A percentile compares a stretch with the other conserved stretches of the same genome.
Conservation (phyloP, 2,113 vertebrate genomes). For the Dromaius novaehollandiae region DNA sequence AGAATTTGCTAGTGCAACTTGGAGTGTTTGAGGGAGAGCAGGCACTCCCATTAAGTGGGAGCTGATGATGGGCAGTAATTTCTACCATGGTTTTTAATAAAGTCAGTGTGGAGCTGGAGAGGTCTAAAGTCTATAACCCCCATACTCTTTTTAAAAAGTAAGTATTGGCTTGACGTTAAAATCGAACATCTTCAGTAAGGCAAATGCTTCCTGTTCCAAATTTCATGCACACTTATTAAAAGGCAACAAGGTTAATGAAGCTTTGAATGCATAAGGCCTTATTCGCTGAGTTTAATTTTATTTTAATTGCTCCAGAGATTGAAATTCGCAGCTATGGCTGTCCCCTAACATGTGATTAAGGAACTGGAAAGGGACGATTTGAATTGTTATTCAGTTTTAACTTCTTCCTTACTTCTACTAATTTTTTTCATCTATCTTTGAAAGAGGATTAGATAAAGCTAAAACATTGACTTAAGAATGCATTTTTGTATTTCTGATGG, state of each 20-base stretch:
- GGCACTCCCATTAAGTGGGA: neutral
- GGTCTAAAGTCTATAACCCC: neutral
- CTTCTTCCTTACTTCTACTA: neutral
- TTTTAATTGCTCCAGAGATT: slow-evolving; percentile 73
- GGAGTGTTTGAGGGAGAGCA: neutral
- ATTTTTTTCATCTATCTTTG: neutral
- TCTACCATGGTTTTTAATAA: neutral
- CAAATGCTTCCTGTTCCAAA: slow-evolving; percentile 33
- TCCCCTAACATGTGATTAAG: slow-evolving; percentile 47
- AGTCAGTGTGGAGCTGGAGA: neutral
- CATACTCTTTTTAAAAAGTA: neutral
- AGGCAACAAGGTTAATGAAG: slow-evolving; percentile 70
- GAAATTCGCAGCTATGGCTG: slow-evolving; percentile 40
- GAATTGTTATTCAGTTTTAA: neutral
- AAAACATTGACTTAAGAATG: too few relatives aligned
- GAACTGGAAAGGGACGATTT: slow-evolving; percentile 21
- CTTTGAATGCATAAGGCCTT: slow-evolving; percentile 71
- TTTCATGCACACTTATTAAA: slow-evolving; percentile 57
- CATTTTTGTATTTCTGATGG: neutral
- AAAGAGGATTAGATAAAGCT: neutral
- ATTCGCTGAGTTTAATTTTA: slow-evolving; percentile 71
- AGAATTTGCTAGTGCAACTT: neutral
- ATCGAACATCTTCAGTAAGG: neutral
- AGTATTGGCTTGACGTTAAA: neutral
- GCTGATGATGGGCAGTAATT: slow-evolving; percentile 28